A percentile compares a stretch with the other conserved stretches of the same genome.
Evolutionary conservation across 2,888 invertebrate species (phyloP).

Genomic region (Leptinotarsa juncta): DNA sequence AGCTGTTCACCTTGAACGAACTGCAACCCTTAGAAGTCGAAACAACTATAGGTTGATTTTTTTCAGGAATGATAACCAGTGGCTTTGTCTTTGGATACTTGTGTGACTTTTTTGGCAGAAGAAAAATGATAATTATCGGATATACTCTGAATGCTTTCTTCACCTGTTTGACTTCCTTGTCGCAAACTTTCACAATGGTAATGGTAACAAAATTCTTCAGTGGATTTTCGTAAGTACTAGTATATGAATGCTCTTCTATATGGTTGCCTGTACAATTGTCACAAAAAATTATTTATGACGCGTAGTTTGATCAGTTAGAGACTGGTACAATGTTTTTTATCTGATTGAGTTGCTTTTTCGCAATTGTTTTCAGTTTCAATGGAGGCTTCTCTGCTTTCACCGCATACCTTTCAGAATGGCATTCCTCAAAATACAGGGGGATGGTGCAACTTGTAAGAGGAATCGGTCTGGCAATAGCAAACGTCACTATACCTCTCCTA

Average conservation of each 20-base stretch:
- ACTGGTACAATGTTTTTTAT: background rate
- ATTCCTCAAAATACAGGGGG: conserved; percentile 73
- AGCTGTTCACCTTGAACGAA: no score
- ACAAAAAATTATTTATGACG: no score
- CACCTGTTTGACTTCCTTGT: conserved; percentile 73
- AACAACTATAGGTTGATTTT: no score
- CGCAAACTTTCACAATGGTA: conserved; percentile 75
- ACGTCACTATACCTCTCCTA: conserved; percentile 73
- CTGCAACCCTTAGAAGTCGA: no score
- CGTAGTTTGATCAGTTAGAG: no score
- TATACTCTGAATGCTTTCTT: conserved; percentile 74
- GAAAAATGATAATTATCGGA: conserved; percentile 75
- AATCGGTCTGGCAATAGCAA: conserved; percentile 73
- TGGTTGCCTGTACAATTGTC: no score
- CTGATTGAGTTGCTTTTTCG: background rate
- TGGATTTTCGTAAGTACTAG: conserved; percentile 77
- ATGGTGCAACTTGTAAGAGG: conserved; percentile 74
- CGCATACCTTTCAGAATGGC: conserved; percentile 79
- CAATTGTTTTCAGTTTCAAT: conserved; percentile 45
- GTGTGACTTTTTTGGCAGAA: conserved; percentile 79
- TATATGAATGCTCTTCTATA: conserved; percentile 3
- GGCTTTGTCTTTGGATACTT: conserved; percentile 82
- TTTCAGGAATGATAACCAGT: conserved; percentile 79
- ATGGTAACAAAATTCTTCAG: conserved; percentile 77
- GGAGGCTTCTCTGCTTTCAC: conserved; percentile 67